Conservation (phyloP, 2,888 invertebrate genomes). For the Eurois occulta region DNA sequence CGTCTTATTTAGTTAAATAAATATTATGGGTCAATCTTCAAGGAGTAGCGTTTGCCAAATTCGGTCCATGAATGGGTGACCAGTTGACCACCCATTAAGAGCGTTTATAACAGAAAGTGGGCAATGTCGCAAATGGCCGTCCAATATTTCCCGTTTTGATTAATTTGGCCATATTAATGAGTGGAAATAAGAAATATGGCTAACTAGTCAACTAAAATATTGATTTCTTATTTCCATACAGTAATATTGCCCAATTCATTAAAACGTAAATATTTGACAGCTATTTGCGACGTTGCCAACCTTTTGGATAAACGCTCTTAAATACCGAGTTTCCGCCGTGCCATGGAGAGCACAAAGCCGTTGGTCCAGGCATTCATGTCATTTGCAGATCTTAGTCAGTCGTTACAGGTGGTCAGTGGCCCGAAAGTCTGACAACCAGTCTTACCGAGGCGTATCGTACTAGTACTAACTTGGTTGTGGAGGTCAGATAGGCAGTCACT, state of each 20-base stretch:
- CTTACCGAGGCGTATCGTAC: background rate
- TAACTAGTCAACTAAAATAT: too few species aligned
- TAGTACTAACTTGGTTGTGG: background rate
- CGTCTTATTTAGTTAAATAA: background rate
- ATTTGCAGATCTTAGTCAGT: background rate
- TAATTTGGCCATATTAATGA: too few species aligned
- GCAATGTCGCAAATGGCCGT: too few species aligned
- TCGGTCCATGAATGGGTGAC: background rate
- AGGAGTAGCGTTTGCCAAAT: background rate
- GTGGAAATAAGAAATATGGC: too few species aligned
- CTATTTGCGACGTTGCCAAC: too few species aligned
- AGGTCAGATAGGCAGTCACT: background rate
- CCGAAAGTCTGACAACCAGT: background rate
- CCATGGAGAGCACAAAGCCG: background rate
- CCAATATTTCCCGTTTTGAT: too few species aligned
- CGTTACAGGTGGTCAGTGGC: background rate
- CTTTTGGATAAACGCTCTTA: too few species aligned
- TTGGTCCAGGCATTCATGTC: background rate
- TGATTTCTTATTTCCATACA: too few species aligned
- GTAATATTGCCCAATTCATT: too few species aligned
- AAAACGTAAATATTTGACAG: too few species aligned
- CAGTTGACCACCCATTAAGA: background rate
- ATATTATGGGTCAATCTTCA: background rate
- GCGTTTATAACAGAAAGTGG: too few species aligned
- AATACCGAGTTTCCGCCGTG: background rate